Percentiles rank a stretch among this genome's conserved stretches.
Conservation (phyloP, 1,140 invertebrate genomes). For the Monochamus saltuarius region DNA sequence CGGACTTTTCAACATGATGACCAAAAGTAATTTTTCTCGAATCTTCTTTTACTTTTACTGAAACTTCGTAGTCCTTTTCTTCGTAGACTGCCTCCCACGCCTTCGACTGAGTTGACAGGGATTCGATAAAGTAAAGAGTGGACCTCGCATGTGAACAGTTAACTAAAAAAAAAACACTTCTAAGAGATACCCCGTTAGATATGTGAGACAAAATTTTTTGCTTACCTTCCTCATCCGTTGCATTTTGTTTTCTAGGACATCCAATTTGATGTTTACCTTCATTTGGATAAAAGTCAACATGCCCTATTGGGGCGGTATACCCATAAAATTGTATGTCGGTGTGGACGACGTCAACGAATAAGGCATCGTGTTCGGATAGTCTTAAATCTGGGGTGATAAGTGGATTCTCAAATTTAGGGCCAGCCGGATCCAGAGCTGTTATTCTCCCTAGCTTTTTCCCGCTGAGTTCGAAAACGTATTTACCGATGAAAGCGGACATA, state of each 20-base stretch:
- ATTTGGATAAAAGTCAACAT: slow-evolving; percentile 28
- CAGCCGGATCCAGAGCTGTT: slow-evolving; percentile 67
- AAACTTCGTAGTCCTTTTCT: slow-evolving; percentile 15
- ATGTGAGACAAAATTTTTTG: not conserved
- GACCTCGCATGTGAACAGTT: slow-evolving; percentile 35
- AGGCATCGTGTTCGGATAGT: slow-evolving; percentile 72
- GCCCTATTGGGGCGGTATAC: slow-evolving; percentile 19
- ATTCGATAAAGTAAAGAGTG: slow-evolving; percentile 47
- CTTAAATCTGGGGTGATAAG: slow-evolving; percentile 58
- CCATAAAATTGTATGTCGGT: slow-evolving; percentile 56
- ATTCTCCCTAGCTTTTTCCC: slow-evolving; percentile 52
- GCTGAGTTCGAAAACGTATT: slow-evolving; percentile 43
- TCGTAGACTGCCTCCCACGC: slow-evolving; percentile 40
- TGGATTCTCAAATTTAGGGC: slow-evolving; percentile 61
- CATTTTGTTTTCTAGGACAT: slow-evolving; percentile 3
- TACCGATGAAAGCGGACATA: slow-evolving; percentile 70
- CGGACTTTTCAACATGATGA: slow-evolving; percentile 21
- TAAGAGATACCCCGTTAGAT: not conserved
- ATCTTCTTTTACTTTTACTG: slow-evolving; percentile 10
- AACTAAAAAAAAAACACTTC: slow-evolving; percentile 26
- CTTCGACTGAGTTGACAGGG: slow-evolving; percentile 40
- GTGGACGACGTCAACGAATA: slow-evolving; percentile 88
- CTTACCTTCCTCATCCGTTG: not conserved
- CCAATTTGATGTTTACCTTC: slow-evolving; percentile 23
- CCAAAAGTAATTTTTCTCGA: slow-evolving; percentile 19